Conservation (phyloP, 2,113 vertebrate genomes). For the Sinocyclocheilus maitianheensis region DNA sequence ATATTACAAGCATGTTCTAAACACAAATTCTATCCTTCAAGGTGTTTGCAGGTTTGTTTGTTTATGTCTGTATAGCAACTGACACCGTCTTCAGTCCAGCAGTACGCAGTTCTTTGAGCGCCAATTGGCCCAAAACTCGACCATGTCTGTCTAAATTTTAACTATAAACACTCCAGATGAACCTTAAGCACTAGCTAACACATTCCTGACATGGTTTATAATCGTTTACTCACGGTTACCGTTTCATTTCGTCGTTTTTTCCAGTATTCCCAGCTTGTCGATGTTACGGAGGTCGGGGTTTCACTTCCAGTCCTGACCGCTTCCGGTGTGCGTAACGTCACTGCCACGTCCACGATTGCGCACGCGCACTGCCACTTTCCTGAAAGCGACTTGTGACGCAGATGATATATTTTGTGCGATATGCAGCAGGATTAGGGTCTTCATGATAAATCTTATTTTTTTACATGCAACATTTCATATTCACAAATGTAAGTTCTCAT, state of each 20-base stretch:
- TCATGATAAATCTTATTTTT: too few species aligned
- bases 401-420: neutral
- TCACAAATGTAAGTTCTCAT: too few species aligned
- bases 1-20: neutral
- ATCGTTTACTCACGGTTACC: constrained; percentile 37
- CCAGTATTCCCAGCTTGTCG: constrained; percentile 47
- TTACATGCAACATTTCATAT: too few species aligned
- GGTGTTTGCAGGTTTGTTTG: neutral
- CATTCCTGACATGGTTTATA: neutral
- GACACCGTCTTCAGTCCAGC: neutral
- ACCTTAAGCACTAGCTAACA: neutral
- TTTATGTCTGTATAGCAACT: neutral
- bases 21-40: neutral
- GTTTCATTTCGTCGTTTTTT: constrained; percentile 32
- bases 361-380: constrained; percentile 22
- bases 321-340: constrained; percentile 75
- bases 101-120: neutral
- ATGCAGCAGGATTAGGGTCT: neutral
- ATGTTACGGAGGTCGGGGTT: constrained; percentile 61
- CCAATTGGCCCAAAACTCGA: constrained; percentile 16
- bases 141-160: neutral
- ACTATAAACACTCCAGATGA: neutral
- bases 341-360: constrained; percentile 73
- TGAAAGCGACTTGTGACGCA: constrained; percentile 35
- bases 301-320: constrained; percentile 73